Evolutionary conservation across 1,140 invertebrate species (phyloP).

Genomic region (Dreissena rostriformis): DNA sequence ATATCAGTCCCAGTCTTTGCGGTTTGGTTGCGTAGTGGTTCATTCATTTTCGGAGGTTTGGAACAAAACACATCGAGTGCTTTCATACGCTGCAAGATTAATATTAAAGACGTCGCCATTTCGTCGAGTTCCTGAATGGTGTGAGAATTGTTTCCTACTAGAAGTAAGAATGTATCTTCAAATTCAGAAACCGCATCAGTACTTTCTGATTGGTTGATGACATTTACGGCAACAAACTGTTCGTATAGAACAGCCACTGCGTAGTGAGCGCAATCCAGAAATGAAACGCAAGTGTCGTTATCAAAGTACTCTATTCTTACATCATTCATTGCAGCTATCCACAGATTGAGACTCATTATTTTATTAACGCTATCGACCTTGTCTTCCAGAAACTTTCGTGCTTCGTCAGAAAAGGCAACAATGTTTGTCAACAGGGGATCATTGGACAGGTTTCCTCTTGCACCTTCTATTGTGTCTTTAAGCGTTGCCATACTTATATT

Average conservation of each 20-base stretch:
- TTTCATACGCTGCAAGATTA: background rate
- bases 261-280: constrained; percentile 38
- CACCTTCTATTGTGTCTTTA: background rate
- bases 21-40: background rate
- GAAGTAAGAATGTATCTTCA: constrained; percentile 23
- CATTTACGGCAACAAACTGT: constrained; percentile 11
- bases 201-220: constrained; percentile 5
- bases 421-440: constrained; percentile 35
- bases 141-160: constrained; percentile 18
- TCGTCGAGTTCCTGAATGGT: background rate
- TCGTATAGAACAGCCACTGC: constrained; percentile 12
- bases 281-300: constrained; percentile 8
- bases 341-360: constrained; percentile 11
- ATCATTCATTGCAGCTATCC: constrained; percentile 32
- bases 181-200: constrained; percentile 11
- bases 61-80: constrained; percentile 38
- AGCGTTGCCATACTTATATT: constrained; percentile 18
- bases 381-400: background rate
- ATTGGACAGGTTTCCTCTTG: background rate
- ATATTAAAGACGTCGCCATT: background rate
- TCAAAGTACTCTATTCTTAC: constrained; percentile 11
- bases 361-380: constrained; percentile 4
- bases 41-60: constrained; percentile 10
- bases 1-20: background rate
- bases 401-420: background rate